These are phyloP conservation scores for Scomber japonicus DNA, from an alignment of 2,113 vertebrate genomes.

Conservation along the genomic window DNA sequence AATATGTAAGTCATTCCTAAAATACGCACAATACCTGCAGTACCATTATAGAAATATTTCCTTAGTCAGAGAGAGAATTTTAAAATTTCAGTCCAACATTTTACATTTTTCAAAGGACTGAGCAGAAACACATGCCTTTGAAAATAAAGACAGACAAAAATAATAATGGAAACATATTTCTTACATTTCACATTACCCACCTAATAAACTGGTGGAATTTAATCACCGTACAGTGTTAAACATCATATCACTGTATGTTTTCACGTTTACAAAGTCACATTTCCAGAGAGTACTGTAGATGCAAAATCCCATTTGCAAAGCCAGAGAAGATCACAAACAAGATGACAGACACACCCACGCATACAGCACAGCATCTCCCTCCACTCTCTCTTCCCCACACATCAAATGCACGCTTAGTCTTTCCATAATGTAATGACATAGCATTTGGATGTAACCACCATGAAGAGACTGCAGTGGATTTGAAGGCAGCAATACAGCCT, in stretches of 20 bases:
- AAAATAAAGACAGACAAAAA: background rate
- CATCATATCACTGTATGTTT: background rate
- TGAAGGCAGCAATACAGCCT: constrained; percentile 33
- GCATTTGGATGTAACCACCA: constrained; percentile 32
- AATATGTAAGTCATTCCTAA: background rate
- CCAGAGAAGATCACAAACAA: constrained; percentile 27
- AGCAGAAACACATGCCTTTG: background rate
- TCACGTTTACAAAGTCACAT: constrained; percentile 1
- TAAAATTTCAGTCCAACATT: background rate
- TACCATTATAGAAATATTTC: background rate
- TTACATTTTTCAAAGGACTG: background rate
- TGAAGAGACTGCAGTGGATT: constrained; percentile 27
- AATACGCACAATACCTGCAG: background rate
- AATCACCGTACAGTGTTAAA: background rate
- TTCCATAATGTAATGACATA: constrained; percentile 39
- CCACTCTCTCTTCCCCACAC: constrained; percentile 11
- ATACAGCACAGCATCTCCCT: constrained; percentile 14
- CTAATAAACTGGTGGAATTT: background rate
- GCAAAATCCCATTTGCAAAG: constrained; percentile 5
- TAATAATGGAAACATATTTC: background rate
- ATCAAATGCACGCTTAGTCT: constrained; percentile 30
- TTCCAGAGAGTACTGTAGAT: background rate
- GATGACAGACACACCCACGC: constrained; percentile 5
- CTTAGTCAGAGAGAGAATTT: background rate
- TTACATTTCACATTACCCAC: background rate